Percentiles rank a stretch among this genome's conserved stretches.
phyloP scores from a whole-genome alignment of 2,113 vertebrate genomes.

The Cynoglossus semilaevis region DNA sequence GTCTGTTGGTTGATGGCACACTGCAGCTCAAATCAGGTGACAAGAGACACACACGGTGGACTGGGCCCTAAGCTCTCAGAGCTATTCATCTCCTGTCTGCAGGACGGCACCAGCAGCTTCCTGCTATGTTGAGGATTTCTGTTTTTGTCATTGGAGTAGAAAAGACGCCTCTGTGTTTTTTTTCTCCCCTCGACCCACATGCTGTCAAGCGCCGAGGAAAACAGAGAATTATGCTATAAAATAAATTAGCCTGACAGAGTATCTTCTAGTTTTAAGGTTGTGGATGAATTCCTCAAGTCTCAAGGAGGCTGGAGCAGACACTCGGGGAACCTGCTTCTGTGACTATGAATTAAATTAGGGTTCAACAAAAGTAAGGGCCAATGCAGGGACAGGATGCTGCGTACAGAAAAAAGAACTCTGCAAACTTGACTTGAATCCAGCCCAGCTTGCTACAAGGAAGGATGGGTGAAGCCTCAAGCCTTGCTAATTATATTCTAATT shows the following conservation, averaged over 20 bases:
- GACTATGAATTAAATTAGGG: constrained; percentile 14
- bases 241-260: constrained; percentile 19
- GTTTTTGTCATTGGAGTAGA: constrained; percentile 35
- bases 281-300: constrained; percentile 30
- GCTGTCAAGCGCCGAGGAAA: constrained; percentile 30
- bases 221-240: constrained; percentile 16
- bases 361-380: constrained; percentile 34
- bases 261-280: background rate
- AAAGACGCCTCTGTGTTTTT: constrained; percentile 44
- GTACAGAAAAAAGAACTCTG: background rate
- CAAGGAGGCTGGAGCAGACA: constrained; percentile 6
- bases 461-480: no score
- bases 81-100: constrained; percentile 19
- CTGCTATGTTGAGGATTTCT: constrained; percentile 24
- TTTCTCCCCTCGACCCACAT: constrained; percentile 18
- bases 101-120: constrained; percentile 27
- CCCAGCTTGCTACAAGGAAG: no score
- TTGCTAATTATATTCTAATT: no score
- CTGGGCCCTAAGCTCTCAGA: constrained; percentile 14
- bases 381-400: constrained; percentile 7
- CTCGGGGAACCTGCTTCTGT: constrained; percentile 10
- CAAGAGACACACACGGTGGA: constrained; percentile 2
- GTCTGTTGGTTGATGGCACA: constrained; percentile 35
- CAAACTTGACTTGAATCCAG: background rate
- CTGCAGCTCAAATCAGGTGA: constrained; percentile 25